A percentile compares a stretch with the other conserved stretches of the same genome.
Evolutionary conservation across 2,113 vertebrate species (phyloP).

Genomic region (Callocephalon fimbriatum): DNA sequence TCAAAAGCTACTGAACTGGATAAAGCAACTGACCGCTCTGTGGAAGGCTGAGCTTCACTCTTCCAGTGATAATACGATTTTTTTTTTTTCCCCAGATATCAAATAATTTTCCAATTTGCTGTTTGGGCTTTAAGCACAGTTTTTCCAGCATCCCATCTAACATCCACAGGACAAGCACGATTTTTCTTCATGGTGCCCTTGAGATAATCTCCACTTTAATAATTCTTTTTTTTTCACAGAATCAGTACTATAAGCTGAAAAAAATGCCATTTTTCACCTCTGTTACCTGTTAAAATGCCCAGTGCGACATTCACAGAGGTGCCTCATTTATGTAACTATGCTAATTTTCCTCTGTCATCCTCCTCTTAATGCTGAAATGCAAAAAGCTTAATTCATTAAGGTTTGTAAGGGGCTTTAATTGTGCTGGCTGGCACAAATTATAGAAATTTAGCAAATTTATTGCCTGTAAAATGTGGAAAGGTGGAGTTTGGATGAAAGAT

Average conservation of each 20-base stretch:
- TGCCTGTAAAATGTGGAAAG: neutral
- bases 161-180: neutral
- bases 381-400: slow-evolving; percentile 49
- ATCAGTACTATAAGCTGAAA: neutral
- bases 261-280: neutral
- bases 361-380: neutral
- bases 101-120: neutral
- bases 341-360: slow-evolving; percentile 29
- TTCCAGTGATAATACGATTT: neutral
- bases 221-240: neutral
- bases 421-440: neutral
- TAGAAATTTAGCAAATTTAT: neutral
- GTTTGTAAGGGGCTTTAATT: neutral
- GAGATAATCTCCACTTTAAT: neutral
- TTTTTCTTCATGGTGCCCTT: neutral
- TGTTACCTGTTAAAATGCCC: neutral
- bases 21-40: neutral
- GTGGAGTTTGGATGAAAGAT: neutral
- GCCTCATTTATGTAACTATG: neutral
- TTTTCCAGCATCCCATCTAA: neutral
- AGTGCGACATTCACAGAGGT: neutral
- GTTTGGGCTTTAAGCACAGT: neutral
- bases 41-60: neutral
- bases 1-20: slow-evolving; percentile 27
- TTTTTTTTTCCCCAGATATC: neutral